phyloP scores from a whole-genome alignment of 1,140 invertebrate genomes.

The Aplysia californica region DNA sequence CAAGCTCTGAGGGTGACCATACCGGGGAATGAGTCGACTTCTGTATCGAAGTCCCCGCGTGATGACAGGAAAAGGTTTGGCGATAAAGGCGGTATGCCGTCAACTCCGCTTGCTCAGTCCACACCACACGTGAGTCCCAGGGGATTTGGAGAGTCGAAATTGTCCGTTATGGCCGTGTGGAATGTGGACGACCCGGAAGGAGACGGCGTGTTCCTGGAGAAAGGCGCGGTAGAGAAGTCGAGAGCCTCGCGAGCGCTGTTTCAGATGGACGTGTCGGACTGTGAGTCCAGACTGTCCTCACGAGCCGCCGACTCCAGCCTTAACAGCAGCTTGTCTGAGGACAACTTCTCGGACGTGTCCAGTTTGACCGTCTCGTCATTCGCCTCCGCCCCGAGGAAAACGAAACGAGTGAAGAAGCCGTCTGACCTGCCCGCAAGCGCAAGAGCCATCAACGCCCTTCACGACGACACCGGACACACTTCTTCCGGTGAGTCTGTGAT shows the following conservation, averaged over 20 bases:
- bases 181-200: background rate
- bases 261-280: background rate
- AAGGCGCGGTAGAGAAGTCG: background rate
- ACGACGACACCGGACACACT: background rate
- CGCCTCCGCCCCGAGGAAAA: background rate
- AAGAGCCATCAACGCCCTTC: background rate
- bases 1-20: conserved; percentile 7
- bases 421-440: background rate
- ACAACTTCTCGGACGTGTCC: conserved; percentile 11
- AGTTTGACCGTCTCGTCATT: background rate
- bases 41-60: background rate
- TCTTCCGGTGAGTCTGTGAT: too few relatives aligned
- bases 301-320: background rate
- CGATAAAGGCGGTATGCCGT: background rate
- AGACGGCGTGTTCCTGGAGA: background rate
- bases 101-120: conserved; percentile 22
- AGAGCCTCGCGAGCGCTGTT: background rate
- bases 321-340: conserved; percentile 20
- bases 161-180: conserved; percentile 4
- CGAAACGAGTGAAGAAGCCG: background rate
- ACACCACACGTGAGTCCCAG: conserved; percentile 22
- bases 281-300: background rate
- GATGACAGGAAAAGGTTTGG: background rate
- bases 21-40: background rate
- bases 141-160: background rate